Evolutionary conservation across 2,888 invertebrate species (phyloP).

Genomic region (Papilio elwesi): DNA sequence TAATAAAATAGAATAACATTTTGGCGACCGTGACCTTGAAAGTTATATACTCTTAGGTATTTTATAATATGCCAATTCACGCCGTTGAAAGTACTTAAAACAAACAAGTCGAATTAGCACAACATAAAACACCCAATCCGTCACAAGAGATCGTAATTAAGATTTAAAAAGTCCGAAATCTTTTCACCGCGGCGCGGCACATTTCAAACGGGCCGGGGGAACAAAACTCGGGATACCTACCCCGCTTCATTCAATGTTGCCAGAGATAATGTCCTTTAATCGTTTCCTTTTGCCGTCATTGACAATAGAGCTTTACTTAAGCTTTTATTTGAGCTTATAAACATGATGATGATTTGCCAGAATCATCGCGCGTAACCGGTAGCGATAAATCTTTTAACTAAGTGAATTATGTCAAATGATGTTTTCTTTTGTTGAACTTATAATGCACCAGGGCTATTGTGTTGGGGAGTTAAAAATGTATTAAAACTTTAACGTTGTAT

Average conservation of each 20-base stretch:
- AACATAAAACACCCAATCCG: constrained; percentile 36
- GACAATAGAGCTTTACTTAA: constrained; percentile 36
- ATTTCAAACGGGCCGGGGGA: constrained; percentile 5
- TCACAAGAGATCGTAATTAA: constrained; percentile 38
- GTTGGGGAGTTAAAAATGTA: too few species aligned
- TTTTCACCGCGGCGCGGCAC: constrained; percentile 16
- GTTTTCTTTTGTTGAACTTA: neutral
- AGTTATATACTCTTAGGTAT: too few species aligned
- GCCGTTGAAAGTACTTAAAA: constrained; percentile 3
- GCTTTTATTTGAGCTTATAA: constrained; percentile 32
- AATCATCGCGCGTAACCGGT: constrained; percentile 1
- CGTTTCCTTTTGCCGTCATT: constrained; percentile 29
- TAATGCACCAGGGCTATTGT: neutral
- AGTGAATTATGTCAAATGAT: neutral
- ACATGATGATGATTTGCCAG: constrained; percentile 33
- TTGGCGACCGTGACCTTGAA: too few species aligned
- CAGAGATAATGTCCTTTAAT: constrained; percentile 39
- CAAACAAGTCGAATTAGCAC: constrained; percentile 29
- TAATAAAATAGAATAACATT: too few species aligned
- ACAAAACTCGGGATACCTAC: neutral
- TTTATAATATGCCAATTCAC: neutral
- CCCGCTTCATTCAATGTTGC: constrained; percentile 30
- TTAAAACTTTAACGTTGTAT: too few species aligned
- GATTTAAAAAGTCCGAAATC: constrained; percentile 36
- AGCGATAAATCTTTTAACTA: constrained; percentile 29